These are phyloP conservation scores for Linyphia triangularis DNA, from an alignment of 2,888 invertebrate species.

Conservation along the genomic window DNA sequence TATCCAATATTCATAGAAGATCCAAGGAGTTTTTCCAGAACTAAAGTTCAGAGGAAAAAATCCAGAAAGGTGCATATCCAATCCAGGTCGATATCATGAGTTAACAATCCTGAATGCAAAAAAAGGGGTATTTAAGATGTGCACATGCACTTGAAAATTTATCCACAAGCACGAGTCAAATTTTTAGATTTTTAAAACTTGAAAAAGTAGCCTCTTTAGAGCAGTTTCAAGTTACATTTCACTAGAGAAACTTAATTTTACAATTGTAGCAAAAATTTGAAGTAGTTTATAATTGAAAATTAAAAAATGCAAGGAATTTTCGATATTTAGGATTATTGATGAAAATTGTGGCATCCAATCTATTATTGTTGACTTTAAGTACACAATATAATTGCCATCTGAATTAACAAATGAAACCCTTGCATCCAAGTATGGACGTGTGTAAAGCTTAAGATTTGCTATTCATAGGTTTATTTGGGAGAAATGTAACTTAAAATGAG, in stretches of 20 bases:
- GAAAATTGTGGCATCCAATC: no score
- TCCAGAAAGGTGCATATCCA: slow-evolving; percentile 22
- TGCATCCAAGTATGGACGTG: no score
- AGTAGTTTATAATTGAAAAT: not conserved
- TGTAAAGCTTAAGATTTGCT: no score
- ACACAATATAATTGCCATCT: no score
- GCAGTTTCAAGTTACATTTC: slow-evolving; percentile 2
- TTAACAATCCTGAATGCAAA: slow-evolving; percentile 33
- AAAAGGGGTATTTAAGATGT: not conserved
- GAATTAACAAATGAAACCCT: no score
- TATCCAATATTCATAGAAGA: not conserved
- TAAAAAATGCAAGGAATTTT: not conserved
- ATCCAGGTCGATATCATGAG: slow-evolving; percentile 58
- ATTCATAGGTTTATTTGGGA: no score
- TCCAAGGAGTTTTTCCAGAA: not conserved
- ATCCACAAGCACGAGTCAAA: slow-evolving; percentile 24
- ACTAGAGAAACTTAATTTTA: no score
- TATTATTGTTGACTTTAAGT: no score
- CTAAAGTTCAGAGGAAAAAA: slow-evolving; percentile 20
- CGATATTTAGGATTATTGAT: no score
- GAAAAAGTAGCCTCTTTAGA: slow-evolving; percentile 46
- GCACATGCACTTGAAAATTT: not conserved
- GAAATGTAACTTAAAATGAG: slow-evolving; percentile 2
- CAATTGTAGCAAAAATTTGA: not conserved
- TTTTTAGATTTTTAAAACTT: slow-evolving; percentile 38